Evolutionary conservation across 2,888 invertebrate species (phyloP).

Genomic region (Platerodrilus igneus): DNA sequence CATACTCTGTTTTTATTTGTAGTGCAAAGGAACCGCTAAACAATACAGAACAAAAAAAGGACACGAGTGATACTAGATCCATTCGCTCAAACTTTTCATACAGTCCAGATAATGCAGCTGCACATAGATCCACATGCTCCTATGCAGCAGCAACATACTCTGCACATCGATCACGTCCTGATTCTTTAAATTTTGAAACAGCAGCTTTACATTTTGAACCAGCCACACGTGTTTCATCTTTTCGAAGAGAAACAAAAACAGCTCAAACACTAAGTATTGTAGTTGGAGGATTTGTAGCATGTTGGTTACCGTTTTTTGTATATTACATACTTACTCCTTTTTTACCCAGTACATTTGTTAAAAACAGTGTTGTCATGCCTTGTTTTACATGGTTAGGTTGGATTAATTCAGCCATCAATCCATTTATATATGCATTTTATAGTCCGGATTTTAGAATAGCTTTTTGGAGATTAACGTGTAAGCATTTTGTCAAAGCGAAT

Average conservation of each 20-base stretch:
- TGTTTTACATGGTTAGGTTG: slow-evolving; percentile 84
- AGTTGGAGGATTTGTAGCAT: slow-evolving; percentile 82
- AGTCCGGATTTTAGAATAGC: slow-evolving; percentile 82
- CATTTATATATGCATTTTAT: slow-evolving; percentile 87
- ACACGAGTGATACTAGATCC: slow-evolving; percentile 33
- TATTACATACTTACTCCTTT: slow-evolving; percentile 79
- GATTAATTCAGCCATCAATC: slow-evolving; percentile 87
- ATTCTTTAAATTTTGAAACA: slow-evolving; percentile 53
- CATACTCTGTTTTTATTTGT: no score
- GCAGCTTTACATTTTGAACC: slow-evolving; percentile 52
- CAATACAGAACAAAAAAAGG: slow-evolving; percentile 26
- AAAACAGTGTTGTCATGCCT: slow-evolving; percentile 57
- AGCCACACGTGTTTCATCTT: slow-evolving; percentile 58
- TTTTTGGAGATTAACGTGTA: slow-evolving; percentile 77
- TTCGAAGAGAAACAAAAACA: slow-evolving; percentile 79
- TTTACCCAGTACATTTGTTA: slow-evolving; percentile 57
- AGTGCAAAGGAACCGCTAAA: no score
- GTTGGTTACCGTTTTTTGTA: slow-evolving; percentile 85
- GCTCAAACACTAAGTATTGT: slow-evolving; percentile 83
- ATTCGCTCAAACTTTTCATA: slow-evolving; percentile 43
- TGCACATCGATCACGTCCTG: slow-evolving; percentile 48
- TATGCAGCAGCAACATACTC: slow-evolving; percentile 38
- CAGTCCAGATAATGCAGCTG: slow-evolving; percentile 36
- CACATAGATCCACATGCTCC: slow-evolving; percentile 38
- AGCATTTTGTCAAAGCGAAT: slow-evolving; percentile 56